Evolutionary conservation across 2,888 invertebrate species (phyloP), one percentile per base, ranked within the genome.

Genomic region (Ommatoiulus sabulosus): DNA sequence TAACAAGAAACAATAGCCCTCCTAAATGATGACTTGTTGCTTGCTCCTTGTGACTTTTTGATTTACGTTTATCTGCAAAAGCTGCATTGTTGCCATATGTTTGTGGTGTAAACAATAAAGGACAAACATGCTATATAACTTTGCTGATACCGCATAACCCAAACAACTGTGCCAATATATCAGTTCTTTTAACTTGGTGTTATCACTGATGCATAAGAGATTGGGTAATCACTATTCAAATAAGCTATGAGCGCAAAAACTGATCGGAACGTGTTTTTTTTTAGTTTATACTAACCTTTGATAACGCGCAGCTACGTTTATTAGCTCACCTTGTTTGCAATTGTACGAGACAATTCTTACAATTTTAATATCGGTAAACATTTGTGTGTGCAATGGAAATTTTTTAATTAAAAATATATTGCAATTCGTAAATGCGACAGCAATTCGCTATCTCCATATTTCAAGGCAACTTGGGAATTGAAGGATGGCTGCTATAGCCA

Each of bases 161-260:
- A 10, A 72, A 72, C 72, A 72, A 72, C 20, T 20, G 72, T 72
- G 72, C 72, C 72, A 72, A 72, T 72, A 72, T 72, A 72, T 72
- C 72, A 72, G 72, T 72, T 72, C 72, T 72, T 20, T 20, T 72
- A 72, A 72, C 20, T 72, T 4, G 52, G 24, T 72, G 72, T 24
- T 72, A 72, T 72, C 72, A 72, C 24, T 24, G 72, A 20, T 72
- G 24, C 72, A 72, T 72, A 72, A 72, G 72, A 72, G 72, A 20
- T 72, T 72, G 72, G 24, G 24, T 72, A 72, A 72, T 72, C 72
- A 72, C 72, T 72, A 72, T 72, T 72, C 72, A 72, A 72, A 72
- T 72, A 72, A 72, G 72, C 24, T 7, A 35, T 35, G 72, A 24
- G 7, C 24, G 24, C 10, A 8, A 10, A 72, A 24, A 72, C 72